Evolutionary conservation across 1,140 invertebrate species (phyloP).

Genomic region (Euura saliciscinereae): DNA sequence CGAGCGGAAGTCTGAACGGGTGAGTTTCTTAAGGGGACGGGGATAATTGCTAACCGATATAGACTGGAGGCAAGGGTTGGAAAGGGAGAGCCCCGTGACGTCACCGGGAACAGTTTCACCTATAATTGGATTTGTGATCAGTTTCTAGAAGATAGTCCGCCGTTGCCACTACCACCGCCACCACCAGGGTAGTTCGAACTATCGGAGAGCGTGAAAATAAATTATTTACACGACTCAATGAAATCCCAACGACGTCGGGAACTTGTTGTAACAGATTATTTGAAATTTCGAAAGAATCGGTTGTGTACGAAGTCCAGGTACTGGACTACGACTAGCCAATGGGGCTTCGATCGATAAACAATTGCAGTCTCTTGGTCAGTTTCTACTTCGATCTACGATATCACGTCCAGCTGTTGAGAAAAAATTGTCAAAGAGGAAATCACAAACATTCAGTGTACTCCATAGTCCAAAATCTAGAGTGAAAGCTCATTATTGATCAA

Average conservation of each 20-base stretch:
- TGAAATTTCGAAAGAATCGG: too few relatives aligned
- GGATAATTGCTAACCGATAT: slow-evolving; percentile 37
- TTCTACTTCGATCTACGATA: not conserved
- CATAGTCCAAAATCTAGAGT: too few relatives aligned
- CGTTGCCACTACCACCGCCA: not conserved
- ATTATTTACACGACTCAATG: not conserved
- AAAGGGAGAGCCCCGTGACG: slow-evolving; percentile 34
- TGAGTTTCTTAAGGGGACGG: slow-evolving; percentile 16
- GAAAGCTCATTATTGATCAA: too few relatives aligned
- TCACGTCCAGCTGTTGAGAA: too few relatives aligned
- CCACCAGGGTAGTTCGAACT: not conserved
- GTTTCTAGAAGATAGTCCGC: slow-evolving; percentile 1
- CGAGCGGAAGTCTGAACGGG: slow-evolving; percentile 9
- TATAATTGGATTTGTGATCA: slow-evolving; percentile 41
- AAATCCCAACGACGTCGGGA: not conserved
- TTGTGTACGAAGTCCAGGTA: too few relatives aligned
- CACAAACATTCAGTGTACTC: too few relatives aligned
- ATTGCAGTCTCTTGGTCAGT: too few relatives aligned
- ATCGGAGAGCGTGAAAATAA: not conserved
- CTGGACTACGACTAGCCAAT: too few relatives aligned
- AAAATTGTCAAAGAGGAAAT: too few relatives aligned
- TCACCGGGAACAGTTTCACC: slow-evolving; percentile 35
- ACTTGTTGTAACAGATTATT: too few relatives aligned
- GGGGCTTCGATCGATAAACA: too few relatives aligned
- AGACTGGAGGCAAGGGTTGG: slow-evolving; percentile 27